Evolutionary conservation across 2,113 vertebrate genomes (phyloP).

Genomic region (Nothoprocta perdicaria): DNA sequence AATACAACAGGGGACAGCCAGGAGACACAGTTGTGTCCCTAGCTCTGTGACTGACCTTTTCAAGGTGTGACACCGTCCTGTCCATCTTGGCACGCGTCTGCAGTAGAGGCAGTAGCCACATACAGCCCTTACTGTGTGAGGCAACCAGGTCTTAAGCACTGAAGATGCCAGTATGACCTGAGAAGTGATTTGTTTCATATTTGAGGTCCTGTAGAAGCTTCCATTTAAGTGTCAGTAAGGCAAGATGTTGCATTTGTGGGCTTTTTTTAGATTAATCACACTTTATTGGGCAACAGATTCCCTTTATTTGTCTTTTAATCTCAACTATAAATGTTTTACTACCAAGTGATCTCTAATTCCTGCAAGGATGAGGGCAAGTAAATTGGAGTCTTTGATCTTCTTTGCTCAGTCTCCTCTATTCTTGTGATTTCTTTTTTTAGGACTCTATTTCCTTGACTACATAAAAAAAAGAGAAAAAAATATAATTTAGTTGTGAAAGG

Average conservation of each 20-base stretch:
- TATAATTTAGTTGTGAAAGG: not conserved
- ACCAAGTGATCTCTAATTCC: not conserved
- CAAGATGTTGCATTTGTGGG: not conserved
- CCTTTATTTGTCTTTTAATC: constrained; percentile 33
- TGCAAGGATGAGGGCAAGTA: not conserved
- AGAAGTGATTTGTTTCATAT: not conserved
- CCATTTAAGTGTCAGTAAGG: not conserved
- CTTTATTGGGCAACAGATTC: not conserved
- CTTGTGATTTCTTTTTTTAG: not conserved
- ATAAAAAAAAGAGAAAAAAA: not conserved
- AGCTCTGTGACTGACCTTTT: not conserved
- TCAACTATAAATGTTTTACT: constrained; percentile 4
- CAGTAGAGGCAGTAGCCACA: not conserved
- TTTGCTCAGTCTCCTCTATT: not conserved
- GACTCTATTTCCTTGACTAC: not conserved
- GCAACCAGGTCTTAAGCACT: too few relatives aligned
- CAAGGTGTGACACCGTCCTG: not conserved
- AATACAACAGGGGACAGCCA: accelerated
- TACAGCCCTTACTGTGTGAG: too few relatives aligned
- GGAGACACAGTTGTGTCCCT: not conserved
- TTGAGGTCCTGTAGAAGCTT: not conserved
- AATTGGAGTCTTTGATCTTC: constrained; percentile 14
- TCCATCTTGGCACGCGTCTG: not conserved
- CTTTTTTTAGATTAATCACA: not conserved
- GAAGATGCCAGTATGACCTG: accelerated